Conservation (phyloP, 2,113 vertebrate genomes). For the Vulpes ferrilata region DNA sequence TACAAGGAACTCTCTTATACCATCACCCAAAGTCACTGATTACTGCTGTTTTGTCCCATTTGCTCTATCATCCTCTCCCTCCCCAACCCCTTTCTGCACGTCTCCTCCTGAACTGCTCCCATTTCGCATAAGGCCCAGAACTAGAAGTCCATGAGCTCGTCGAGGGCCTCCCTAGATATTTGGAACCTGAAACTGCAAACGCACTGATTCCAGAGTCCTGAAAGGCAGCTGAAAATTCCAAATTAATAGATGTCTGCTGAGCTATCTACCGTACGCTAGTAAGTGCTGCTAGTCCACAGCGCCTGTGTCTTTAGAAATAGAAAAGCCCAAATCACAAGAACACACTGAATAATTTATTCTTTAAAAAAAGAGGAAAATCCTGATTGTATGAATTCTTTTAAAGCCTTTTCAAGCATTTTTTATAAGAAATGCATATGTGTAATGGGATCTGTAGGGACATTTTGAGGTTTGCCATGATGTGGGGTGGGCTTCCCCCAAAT, state of each 20-base stretch:
- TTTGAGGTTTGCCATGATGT: background rate
- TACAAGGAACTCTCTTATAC: background rate
- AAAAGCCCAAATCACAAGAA: background rate
- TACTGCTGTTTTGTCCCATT: background rate
- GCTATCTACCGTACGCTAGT: accelerated
- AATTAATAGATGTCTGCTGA: background rate
- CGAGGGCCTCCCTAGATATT: background rate
- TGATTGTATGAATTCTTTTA: background rate
- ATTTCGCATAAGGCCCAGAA: background rate
- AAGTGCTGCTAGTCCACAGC: accelerated
- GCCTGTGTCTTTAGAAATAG: background rate
- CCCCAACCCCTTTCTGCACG: background rate
- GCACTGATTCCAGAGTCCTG: background rate
- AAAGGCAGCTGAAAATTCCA: background rate
- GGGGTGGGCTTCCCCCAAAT: background rate
- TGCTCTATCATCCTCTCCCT: background rate
- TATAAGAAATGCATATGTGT: background rate
- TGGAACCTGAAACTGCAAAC: background rate
- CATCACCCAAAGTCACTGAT: background rate
- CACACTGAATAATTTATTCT: background rate
- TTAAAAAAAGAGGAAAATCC: background rate
- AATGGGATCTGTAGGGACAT: background rate
- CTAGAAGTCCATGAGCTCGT: background rate
- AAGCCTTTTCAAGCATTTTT: background rate
- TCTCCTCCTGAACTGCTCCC: background rate